phyloP scores from a whole-genome alignment of 2,888 invertebrate species.

The Harpalus rufipes region DNA sequence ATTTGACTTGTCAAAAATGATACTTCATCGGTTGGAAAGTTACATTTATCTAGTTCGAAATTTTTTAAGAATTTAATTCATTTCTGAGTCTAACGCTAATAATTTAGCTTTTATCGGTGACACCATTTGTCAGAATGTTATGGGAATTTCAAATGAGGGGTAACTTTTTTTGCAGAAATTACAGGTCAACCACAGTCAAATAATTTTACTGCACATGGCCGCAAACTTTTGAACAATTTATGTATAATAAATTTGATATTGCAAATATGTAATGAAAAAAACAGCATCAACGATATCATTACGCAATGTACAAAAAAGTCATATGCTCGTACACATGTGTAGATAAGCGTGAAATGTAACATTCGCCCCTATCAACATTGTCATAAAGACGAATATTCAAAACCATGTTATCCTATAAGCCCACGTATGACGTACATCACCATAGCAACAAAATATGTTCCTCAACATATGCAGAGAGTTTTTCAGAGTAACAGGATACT shows the following conservation, averaged over 20 bases:
- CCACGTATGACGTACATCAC: conserved; percentile 18
- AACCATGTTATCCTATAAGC: conserved; percentile 37
- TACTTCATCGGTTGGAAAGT: no score
- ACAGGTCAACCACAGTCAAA: no score
- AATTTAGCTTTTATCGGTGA: no score
- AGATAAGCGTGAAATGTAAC: conserved; percentile 48
- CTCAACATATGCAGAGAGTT: conserved; percentile 32
- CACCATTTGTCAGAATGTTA: no score
- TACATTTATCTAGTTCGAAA: no score
- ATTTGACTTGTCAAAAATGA: no score
- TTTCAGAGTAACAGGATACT: conserved; percentile 45
- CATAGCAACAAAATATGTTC: conserved; percentile 18
- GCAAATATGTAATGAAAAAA: conserved; percentile 10
- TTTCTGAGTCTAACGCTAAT: no score
- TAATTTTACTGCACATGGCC: no score
- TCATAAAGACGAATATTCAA: conserved; percentile 35
- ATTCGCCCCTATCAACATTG: conserved; percentile 22
- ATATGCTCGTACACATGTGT: conserved; percentile 44
- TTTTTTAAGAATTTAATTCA: no score
- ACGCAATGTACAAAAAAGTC: conserved; percentile 25
- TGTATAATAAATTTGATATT: background rate
- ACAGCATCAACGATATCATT: conserved; percentile 9
- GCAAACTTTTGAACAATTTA: no score
- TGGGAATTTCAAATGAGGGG: no score
- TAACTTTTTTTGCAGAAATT: no score